Evolutionary conservation across 2,797 vertebrate genomes (phyloP).

Genomic region (Dryobates pubescens): DNA sequence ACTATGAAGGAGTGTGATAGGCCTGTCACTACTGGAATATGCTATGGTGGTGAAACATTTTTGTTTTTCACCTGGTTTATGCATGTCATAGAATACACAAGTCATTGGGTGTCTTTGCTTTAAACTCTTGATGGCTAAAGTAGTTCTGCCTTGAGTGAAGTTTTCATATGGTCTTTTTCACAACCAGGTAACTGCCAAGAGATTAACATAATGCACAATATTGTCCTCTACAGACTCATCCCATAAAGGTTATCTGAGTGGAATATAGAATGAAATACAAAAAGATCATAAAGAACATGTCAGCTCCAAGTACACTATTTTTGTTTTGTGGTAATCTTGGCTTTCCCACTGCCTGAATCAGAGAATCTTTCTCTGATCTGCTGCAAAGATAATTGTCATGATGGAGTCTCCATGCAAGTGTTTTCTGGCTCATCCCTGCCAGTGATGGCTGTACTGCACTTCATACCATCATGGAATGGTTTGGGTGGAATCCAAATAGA

Average conservation of each 20-base stretch:
- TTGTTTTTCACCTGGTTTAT: not conserved
- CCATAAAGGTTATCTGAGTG: not conserved
- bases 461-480: too few relatives aligned
- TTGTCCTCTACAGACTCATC: not conserved
- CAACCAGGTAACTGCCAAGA: not conserved
- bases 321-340: not conserved
- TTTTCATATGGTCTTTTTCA: not conserved
- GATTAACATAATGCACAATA: too few relatives aligned
- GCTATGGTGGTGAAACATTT: not conserved
- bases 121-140: not conserved
- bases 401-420: not conserved
- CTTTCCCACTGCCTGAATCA: not conserved
- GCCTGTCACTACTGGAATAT: not conserved
- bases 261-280: not conserved
- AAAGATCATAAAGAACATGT: not conserved
- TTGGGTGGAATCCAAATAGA: too few relatives aligned
- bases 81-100: not conserved
- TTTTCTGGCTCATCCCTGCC: not conserved
- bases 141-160: not conserved
- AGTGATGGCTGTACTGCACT: not conserved
- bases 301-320: not conserved
- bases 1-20: not conserved
- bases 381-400: not conserved
- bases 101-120: not conserved
- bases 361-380: not conserved